These are phyloP conservation scores for Acrocephalus kingi DNA, from an alignment of 2,113 vertebrate genomes.

Conservation along the genomic window DNA sequence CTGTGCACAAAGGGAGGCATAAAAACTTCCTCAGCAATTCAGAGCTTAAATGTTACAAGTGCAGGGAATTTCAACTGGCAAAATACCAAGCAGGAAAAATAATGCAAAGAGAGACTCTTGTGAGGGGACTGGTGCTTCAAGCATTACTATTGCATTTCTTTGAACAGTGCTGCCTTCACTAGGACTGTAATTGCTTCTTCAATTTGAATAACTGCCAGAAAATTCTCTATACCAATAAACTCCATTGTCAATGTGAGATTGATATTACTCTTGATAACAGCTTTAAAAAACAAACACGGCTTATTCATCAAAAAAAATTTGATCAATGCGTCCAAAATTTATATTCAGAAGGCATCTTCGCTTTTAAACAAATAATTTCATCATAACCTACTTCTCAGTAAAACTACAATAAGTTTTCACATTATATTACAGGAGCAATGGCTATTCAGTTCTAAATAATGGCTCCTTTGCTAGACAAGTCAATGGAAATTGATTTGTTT, in stretches of 20 bases:
- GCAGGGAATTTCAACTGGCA: constrained; percentile 61
- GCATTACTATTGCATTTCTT: constrained; percentile 9
- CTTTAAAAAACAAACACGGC: constrained; percentile 46
- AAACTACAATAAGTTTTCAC: constrained; percentile 78
- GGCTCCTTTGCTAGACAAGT: constrained; percentile 74
- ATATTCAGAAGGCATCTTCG: constrained; percentile 62
- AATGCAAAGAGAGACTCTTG: constrained; percentile 28
- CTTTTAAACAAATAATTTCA: constrained; percentile 81
- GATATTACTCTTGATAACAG: constrained; percentile 43
- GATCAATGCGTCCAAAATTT: constrained; percentile 67
- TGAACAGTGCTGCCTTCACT: background rate
- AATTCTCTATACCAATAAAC: constrained; percentile 20
- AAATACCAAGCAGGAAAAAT: constrained; percentile 38
- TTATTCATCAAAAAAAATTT: constrained; percentile 51
- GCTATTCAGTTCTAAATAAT: constrained; percentile 78
- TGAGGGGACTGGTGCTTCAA: background rate
- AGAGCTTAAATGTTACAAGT: constrained; percentile 68
- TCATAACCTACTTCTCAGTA: constrained; percentile 75
- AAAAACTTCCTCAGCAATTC: constrained; percentile 62
- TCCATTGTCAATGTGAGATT: constrained; percentile 32
- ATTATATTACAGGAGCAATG: constrained; percentile 74
- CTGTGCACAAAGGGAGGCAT: constrained; percentile 51
- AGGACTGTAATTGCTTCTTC: constrained; percentile 39
- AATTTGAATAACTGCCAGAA: constrained; percentile 40
- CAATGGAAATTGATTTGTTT: constrained; percentile 85